Percentiles rank a stretch among this genome's conserved stretches.
Evolutionary conservation across 2,888 invertebrate species (phyloP).

Genomic region (Drosophila vallismaia): DNA sequence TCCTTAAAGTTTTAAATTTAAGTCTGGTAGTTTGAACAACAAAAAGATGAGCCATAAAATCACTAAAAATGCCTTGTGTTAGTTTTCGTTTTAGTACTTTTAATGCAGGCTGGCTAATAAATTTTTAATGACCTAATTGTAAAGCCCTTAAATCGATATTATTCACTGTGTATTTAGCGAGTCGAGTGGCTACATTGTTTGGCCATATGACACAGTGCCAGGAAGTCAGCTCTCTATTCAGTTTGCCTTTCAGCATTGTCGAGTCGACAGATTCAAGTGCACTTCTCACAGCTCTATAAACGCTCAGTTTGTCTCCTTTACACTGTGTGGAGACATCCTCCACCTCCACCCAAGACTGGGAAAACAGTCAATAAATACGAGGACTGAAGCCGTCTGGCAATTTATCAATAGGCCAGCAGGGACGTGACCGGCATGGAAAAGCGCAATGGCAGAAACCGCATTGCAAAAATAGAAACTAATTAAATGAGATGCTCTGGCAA

Average conservation of each 20-base stretch:
- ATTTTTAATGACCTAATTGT: slow-evolving; percentile 9
- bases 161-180: slow-evolving; percentile 29
- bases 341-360: not conserved
- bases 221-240: slow-evolving; percentile 15
- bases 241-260: slow-evolving; percentile 39
- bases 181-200: slow-evolving; percentile 40
- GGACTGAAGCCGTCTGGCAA: slow-evolving; percentile 48
- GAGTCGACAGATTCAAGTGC: slow-evolving; percentile 60
- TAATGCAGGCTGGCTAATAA: slow-evolving; percentile 13
- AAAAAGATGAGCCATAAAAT: not conserved
- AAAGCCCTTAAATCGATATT: slow-evolving; percentile 28
- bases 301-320: slow-evolving; percentile 43
- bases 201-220: slow-evolving; percentile 38
- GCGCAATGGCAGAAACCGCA: slow-evolving; percentile 1
- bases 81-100: not conserved
- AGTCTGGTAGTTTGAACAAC: too few relatives aligned
- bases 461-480: slow-evolving; percentile 48
- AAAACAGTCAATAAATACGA: slow-evolving; percentile 52
- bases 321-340: not conserved
- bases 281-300: slow-evolving; percentile 39
- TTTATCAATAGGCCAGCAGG: slow-evolving; percentile 52
- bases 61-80: too few relatives aligned
- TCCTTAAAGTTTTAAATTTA: not conserved
- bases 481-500: slow-evolving; percentile 51
- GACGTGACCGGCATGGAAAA: slow-evolving; percentile 54